Percentiles rank a stretch among this genome's conserved stretches.
phyloP scores from a whole-genome alignment of 2,797 vertebrate species.

The Sardinella longiceps region DNA sequence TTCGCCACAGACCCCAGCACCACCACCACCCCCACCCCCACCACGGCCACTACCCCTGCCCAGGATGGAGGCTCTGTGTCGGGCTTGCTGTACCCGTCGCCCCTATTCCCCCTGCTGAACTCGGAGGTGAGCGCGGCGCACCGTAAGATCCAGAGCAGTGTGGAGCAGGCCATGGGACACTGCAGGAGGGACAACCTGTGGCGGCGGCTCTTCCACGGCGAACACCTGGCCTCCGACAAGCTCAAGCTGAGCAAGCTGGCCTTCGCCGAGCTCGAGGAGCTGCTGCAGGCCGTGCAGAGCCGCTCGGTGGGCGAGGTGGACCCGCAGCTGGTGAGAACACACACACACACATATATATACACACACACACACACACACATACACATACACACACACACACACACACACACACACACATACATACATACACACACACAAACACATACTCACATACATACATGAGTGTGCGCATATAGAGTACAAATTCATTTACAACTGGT shows the following conservation, averaged over 20 bases:
- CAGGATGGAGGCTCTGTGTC: constrained; percentile 54
- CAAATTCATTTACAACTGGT: too few species aligned
- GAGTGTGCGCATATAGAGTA: too few species aligned
- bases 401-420: neutral
- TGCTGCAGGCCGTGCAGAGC: constrained; percentile 90
- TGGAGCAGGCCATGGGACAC: constrained; percentile 93
- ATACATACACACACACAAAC: neutral
- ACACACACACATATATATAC: neutral
- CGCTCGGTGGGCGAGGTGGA: constrained; percentile 92
- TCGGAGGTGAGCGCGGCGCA: constrained; percentile 86
- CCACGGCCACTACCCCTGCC: constrained; percentile 25
- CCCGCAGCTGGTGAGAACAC: constrained; percentile 86
- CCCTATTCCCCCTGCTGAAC: constrained; percentile 87
- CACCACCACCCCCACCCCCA: too few species aligned
- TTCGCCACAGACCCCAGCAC: too few species aligned
- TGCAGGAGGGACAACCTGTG: constrained; percentile 96
- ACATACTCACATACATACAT: neutral
- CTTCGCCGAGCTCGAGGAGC: constrained; percentile 90
- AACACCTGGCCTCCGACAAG: constrained; percentile 90
- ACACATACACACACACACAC: neutral
- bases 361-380: neutral
- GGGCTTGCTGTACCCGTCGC: constrained; percentile 77
- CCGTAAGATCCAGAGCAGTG: constrained; percentile 86
- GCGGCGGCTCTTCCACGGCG: constrained; percentile 94
- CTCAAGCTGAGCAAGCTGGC: constrained; percentile 90